Conservation (phyloP, 1,140 invertebrate species). For the Oncopeltus fasciatus region DNA sequence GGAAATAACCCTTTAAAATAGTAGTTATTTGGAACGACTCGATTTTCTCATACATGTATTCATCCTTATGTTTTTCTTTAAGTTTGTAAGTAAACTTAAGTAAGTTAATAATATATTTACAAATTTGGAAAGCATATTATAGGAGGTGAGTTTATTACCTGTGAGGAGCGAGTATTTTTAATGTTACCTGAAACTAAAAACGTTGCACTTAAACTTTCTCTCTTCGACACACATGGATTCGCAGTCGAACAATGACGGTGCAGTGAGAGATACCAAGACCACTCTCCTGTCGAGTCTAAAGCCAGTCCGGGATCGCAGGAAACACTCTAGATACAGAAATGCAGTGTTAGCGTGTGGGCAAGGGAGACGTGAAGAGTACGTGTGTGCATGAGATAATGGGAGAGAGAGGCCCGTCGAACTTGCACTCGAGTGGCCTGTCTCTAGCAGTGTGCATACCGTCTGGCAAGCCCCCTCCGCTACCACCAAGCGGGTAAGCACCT, state of each 20-base stretch:
- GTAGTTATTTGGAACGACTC: too few relatives aligned
- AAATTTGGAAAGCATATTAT: too few relatives aligned
- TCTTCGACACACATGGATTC: conserved; percentile 56
- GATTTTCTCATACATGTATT: too few relatives aligned
- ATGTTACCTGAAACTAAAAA: conserved; percentile 54
- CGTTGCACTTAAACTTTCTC: conserved; percentile 50
- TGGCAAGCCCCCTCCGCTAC: conserved; percentile 16
- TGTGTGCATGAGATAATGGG: neutral
- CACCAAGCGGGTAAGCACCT: conserved; percentile 18
- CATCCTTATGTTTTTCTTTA: too few relatives aligned
- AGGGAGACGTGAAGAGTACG: neutral
- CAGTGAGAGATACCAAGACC: conserved; percentile 44
- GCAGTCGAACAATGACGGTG: conserved; percentile 53
- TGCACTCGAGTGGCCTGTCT: too few relatives aligned
- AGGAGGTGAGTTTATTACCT: too few relatives aligned
- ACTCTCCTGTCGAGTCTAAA: conserved; percentile 50
- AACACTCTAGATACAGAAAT: conserved; percentile 42
- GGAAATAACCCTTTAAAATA: too few relatives aligned
- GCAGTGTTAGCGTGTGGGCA: neutral
- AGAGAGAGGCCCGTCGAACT: neutral
- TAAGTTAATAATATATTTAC: too few relatives aligned
- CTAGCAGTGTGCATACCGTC: conserved; percentile 14
- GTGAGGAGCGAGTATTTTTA: too few relatives aligned
- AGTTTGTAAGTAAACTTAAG: too few relatives aligned
- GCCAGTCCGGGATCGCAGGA: conserved; percentile 50